Evolutionary conservation across 1,140 invertebrate genomes (phyloP).

Genomic region (Atopsyche davidsoni): DNA sequence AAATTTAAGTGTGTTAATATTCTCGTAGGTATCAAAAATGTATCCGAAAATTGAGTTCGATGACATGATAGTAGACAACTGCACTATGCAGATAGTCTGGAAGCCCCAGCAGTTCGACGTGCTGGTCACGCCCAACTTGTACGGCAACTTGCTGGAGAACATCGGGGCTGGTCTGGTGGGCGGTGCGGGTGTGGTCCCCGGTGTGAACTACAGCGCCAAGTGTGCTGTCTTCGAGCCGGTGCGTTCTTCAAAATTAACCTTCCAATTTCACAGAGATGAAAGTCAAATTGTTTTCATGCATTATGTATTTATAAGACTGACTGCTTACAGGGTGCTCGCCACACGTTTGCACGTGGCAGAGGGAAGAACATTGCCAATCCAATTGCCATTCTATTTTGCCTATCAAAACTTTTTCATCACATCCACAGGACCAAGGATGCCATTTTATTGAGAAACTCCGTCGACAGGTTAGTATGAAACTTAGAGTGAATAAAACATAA

Average conservation of each 20-base stretch:
- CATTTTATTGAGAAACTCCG: too few relatives aligned
- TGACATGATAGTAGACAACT: slow-evolving; percentile 93
- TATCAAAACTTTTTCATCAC: too few relatives aligned
- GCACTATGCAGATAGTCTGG: too few relatives aligned
- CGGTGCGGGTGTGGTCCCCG: slow-evolving; percentile 89
- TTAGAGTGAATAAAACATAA: too few relatives aligned
- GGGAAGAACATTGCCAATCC: too few relatives aligned
- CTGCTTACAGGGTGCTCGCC: slow-evolving; percentile 69
- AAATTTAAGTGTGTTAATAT: too few relatives aligned
- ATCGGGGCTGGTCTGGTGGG: slow-evolving; percentile 87
- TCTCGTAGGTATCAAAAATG: slow-evolving; percentile 50
- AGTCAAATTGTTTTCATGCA: slow-evolving; percentile 8
- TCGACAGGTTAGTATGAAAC: too few relatives aligned
- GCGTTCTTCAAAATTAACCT: slow-evolving; percentile 34
- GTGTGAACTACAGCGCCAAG: slow-evolving; percentile 77
- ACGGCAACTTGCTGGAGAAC: slow-evolving; percentile 89
- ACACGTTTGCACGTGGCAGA: slow-evolving; percentile 89
- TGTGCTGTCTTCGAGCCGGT: slow-evolving; percentile 90
- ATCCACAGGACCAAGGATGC: too few relatives aligned
- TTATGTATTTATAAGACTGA: slow-evolving; percentile 20
- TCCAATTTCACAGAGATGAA: not conserved
- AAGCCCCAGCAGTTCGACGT: too few relatives aligned
- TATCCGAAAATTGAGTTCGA: slow-evolving; percentile 86
- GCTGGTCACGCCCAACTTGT: too few relatives aligned
- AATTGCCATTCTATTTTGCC: too few relatives aligned